Base-by-base conservation (phyloP, 1,140 invertebrate species). In the Halesus radiatus region DNA sequence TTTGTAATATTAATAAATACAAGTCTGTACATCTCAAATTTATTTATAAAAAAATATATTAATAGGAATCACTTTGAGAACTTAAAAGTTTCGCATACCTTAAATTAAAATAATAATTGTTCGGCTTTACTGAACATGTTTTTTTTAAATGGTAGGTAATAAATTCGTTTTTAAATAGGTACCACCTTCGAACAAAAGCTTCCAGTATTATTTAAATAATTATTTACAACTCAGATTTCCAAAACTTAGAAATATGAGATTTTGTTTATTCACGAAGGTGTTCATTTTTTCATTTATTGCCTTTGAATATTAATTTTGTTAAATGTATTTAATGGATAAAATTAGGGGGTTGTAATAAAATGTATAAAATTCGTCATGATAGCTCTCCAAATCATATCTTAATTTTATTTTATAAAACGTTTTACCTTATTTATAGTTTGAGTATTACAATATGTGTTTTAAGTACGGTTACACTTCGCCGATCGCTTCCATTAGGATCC, bases 1-100 rank as follows among this genome's bases (percentile, higher is more conserved):
- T 76, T 58, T 60, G 23, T 76, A 60, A 76, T 76, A 60, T 76
- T 54, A 76, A 76, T 76, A 76, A 76, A 76, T 76, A 76, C 74
- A 76, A 62, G 45, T 76, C 74, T 76, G 56, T 76, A 76, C 74
- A 76, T 58, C 26, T 60, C 74, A 32, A 26, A 62, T 76, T 60
- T 76, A 60, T 60, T 60, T 60, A 76, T 76, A 60, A 58, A 76
- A 29, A 74, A 76, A 76, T 76, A 76, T 76, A 76, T 76, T 76
- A 76, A 76, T 76, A 76, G 74, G 74, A 76, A 76, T 76, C 74
- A 76, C 56, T 58, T 76, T 60, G 32, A 76, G 53, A 74, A 56
- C 66, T 70, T 70, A 70, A 50, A 64, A 64, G 62, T 64, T 32
- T 64, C 26, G 26, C 62, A 26, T 64, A 64, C 8, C 1, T 23